phyloP scores from a whole-genome alignment of 1,140 invertebrate species.

The Neodiprion pinetum region DNA sequence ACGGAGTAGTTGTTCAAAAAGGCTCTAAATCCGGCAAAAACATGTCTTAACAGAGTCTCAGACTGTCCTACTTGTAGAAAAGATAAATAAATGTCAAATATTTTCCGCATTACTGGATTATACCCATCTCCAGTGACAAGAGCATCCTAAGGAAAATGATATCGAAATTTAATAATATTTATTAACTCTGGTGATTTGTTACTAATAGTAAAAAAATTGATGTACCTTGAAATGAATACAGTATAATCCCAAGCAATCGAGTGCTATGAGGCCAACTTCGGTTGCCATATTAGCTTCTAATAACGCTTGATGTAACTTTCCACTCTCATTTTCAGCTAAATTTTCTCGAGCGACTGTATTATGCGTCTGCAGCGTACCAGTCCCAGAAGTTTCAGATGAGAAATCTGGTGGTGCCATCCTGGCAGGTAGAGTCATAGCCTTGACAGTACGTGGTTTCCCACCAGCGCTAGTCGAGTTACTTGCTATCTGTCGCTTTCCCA shows the following conservation, averaged over 20 bases:
- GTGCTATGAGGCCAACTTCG: slow-evolving; percentile 85
- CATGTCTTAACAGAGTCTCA: slow-evolving; percentile 86
- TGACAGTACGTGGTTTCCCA: slow-evolving; percentile 63
- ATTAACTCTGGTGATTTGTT: not conserved
- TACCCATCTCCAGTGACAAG: slow-evolving; percentile 73
- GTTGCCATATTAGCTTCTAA: slow-evolving; percentile 89
- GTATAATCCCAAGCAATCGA: slow-evolving; percentile 87
- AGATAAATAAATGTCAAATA: slow-evolving; percentile 84
- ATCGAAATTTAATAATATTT: not conserved
- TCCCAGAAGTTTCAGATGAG: slow-evolving; percentile 58
- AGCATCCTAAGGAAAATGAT: slow-evolving; percentile 57
- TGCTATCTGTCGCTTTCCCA: slow-evolving; percentile 79
- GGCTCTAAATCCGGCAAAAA: slow-evolving; percentile 87
- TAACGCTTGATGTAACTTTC: slow-evolving; percentile 70
- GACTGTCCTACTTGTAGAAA: slow-evolving; percentile 90
- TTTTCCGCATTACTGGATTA: slow-evolving; percentile 78
- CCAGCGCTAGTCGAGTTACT: slow-evolving; percentile 57
- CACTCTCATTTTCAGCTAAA: slow-evolving; percentile 66
- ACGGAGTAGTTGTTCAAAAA: slow-evolving; percentile 91
- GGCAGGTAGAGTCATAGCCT: slow-evolving; percentile 79
- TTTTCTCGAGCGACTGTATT: slow-evolving; percentile 61
- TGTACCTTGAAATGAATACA: slow-evolving; percentile 77
- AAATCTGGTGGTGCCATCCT: slow-evolving; percentile 77
- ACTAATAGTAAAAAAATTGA: not conserved
- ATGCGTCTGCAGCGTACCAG: slow-evolving; percentile 65